Percentiles rank a stretch among this genome's conserved stretches.
Conservation (phyloP, 2,797 vertebrate species). For the Stomatorhinus walkeri region DNA sequence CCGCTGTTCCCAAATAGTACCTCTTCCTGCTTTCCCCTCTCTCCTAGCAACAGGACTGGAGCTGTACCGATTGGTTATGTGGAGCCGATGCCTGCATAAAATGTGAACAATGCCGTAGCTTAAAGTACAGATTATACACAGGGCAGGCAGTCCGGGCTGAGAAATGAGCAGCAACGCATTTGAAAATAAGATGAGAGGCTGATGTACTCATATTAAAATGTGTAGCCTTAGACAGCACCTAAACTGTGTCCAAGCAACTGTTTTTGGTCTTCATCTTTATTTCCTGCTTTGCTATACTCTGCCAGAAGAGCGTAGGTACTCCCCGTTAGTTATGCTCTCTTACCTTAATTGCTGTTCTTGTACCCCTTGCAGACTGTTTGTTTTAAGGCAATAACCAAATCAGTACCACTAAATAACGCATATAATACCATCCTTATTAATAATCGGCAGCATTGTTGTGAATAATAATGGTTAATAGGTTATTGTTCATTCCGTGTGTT, state of each 20-base stretch:
- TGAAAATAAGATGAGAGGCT: not conserved
- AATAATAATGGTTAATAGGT: not conserved
- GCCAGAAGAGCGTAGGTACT: too few relatives aligned
- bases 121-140: not conserved
- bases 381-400: not conserved
- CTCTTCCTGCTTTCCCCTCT: constrained; percentile 29
- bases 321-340: not conserved
- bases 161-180: not conserved
- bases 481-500: not conserved
- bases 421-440: not conserved
- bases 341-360: not conserved
- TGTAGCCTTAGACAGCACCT: not conserved
- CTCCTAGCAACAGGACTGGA: constrained; percentile 42
- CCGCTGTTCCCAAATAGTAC: constrained; percentile 9
- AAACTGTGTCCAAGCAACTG: not conserved
- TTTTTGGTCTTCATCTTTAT: not conserved
- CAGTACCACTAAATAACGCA: not conserved
- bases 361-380: not conserved
- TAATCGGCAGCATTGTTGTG: not conserved
- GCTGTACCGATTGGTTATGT: not conserved
- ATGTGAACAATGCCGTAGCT: not conserved
- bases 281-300: not conserved
- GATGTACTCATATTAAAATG: not conserved
- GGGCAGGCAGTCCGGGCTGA: not conserved
- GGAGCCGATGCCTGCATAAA: not conserved